phyloP scores from a whole-genome alignment of 1,140 invertebrate genomes.

The Trichogramma pretiosum region DNA sequence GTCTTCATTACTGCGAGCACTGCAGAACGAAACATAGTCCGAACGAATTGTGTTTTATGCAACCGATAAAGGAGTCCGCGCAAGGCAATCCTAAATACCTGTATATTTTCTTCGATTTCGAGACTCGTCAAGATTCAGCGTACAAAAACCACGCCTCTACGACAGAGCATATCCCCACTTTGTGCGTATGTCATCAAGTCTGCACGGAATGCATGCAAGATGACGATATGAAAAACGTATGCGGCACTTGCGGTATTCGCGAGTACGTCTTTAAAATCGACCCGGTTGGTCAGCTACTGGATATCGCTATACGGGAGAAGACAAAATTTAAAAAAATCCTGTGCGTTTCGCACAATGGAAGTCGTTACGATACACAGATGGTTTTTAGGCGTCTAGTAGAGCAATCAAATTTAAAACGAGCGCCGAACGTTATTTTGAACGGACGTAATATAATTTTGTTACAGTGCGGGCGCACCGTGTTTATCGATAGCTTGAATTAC shows the following conservation, averaged over 20 bases:
- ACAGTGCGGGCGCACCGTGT: conserved; percentile 13
- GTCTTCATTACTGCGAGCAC: neutral
- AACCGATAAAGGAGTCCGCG: neutral
- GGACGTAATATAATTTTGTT: conserved; percentile 22
- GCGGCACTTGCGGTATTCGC: neutral
- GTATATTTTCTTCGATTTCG: neutral
- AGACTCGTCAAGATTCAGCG: neutral
- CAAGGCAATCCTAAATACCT: neutral
- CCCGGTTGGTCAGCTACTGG: conserved; percentile 4
- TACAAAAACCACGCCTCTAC: neutral
- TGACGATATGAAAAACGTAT: neutral
- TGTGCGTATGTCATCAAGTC: neutral
- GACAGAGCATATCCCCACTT: neutral
- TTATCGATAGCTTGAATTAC: conserved; percentile 28
- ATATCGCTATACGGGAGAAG: neutral
- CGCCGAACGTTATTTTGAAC: conserved; percentile 18
- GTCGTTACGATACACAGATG: conserved; percentile 24
- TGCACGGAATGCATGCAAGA: neutral
- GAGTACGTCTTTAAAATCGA: conserved; percentile 3
- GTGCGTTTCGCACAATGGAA: conserved; percentile 23
- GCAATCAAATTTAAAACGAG: neutral
- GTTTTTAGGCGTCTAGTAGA: conserved; percentile 17
- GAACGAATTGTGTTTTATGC: neutral
- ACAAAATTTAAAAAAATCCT: conserved; percentile 5
- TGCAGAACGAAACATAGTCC: neutral